Evolutionary conservation across 2,797 vertebrate genomes (phyloP), one percentile per base, ranked within the genome.

Genomic region (Spea hammondii): DNA sequence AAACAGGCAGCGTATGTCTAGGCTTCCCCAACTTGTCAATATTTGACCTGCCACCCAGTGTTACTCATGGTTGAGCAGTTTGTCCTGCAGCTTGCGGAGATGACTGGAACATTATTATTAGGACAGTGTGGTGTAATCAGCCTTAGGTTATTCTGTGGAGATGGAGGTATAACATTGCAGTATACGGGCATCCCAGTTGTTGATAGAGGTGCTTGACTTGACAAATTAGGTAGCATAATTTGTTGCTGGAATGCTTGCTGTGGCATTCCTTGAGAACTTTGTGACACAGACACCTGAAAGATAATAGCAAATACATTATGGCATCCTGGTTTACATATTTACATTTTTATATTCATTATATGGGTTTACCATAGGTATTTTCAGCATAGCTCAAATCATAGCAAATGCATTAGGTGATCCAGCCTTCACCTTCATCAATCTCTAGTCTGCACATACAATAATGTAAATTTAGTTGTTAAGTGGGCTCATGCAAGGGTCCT

Each of bases 121-220:
- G 91, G 91, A 84, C 93, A 93, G 85, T 89, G 91, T 44, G 89
- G 89, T 57, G 88, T 88, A 53, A 93, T 86, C 89, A 94, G 78
- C 83, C 92, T 84, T 62, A 93, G 88, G 85, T 85, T 90, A 87
- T 89, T 90, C 83, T 94, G 93, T 54, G 94, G 92, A 83, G 88
- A 87, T 68, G 92, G 90, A 78, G 95, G 91, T 87, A 95, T 91
- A 89, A 97, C 83, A 77, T 92, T 96, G 92, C 96, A 98, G 92
- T 95, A 97, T 72, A 95, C 90, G 74, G 93, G 91, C 87, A 93
- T 90, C 8, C 8, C 55, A 57, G 55, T 57, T 9, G 9, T 57
- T 5, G 55, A 13, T 5, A 57, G 5, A 10, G 55, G 10, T 81
- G 89, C 92, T 89, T 96, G 96, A 82, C 92, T 93, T 81, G 92